phyloP scores from a whole-genome alignment of 2,113 vertebrate species.

The Bufo bufo region DNA sequence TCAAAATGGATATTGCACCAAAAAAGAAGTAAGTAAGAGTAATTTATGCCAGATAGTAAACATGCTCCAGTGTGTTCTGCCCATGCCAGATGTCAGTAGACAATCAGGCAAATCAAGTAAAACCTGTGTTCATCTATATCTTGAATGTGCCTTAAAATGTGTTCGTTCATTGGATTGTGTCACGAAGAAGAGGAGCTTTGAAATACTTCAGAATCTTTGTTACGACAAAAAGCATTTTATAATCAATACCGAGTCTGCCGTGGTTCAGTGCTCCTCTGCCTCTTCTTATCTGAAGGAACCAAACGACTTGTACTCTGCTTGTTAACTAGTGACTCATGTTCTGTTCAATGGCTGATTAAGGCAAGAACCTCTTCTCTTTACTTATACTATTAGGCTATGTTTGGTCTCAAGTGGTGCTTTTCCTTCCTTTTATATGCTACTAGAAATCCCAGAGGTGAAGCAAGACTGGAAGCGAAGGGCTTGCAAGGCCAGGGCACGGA shows the following conservation, averaged over 20 bases:
- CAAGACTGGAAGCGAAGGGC: neutral
- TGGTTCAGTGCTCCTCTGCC: conserved; percentile 4
- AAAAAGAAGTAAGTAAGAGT: too few relatives aligned
- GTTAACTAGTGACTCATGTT: conserved; percentile 16
- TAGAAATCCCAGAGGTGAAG: neutral
- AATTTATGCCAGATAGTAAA: too few relatives aligned
- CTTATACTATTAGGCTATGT: conserved; percentile 1
- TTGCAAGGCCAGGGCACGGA: neutral
- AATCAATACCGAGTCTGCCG: neutral
- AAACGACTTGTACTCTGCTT: conserved; percentile 7
- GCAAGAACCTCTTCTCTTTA: conserved; percentile 4
- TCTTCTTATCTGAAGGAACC: conserved; percentile 1
- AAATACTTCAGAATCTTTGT: neutral
- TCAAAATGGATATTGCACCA: too few relatives aligned
- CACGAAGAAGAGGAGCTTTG: neutral
- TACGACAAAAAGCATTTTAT: neutral
- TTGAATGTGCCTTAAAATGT: neutral
- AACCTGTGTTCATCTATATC: neutral
- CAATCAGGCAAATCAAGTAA: neutral
- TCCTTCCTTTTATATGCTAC: neutral
- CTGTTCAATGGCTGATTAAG: conserved; percentile 17
- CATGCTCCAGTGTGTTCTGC: neutral
- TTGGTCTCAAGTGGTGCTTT: neutral
- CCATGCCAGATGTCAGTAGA: neutral
- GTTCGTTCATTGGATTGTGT: neutral